phyloP scores from a whole-genome alignment of 2,888 invertebrate genomes.

The Acanthosoma haemorrhoidale region DNA sequence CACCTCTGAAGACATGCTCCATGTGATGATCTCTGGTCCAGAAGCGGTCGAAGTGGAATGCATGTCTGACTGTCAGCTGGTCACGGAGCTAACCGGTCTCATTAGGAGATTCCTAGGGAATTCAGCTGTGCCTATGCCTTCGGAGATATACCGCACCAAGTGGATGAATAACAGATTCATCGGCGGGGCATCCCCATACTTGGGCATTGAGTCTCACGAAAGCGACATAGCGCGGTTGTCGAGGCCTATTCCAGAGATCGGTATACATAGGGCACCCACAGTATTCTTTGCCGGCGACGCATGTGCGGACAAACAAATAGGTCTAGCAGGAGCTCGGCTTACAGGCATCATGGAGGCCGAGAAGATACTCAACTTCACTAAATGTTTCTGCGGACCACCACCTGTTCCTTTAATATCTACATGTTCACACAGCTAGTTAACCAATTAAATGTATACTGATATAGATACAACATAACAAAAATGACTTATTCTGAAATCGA shows the following conservation, averaged over 20 bases:
- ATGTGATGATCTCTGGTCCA: constrained; percentile 54
- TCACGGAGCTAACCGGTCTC: neutral
- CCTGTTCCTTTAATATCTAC: too few species aligned
- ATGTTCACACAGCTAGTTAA: too few species aligned
- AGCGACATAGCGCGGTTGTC: constrained; percentile 66
- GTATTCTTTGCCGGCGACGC: constrained; percentile 79
- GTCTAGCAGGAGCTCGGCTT: constrained; percentile 72
- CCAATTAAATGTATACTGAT: too few species aligned
- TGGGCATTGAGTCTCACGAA: constrained; percentile 44
- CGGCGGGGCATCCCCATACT: constrained; percentile 44
- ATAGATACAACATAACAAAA: too few species aligned
- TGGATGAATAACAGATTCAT: constrained; percentile 45
- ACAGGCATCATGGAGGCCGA: constrained; percentile 78
- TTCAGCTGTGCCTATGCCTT: constrained; percentile 39
- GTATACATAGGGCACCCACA: constrained; percentile 23
- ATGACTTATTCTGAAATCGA: too few species aligned
- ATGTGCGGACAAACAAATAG: constrained; percentile 67
- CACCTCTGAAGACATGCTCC: constrained; percentile 65
- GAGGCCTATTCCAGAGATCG: constrained; percentile 51
- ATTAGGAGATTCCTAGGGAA: constrained; percentile 33
- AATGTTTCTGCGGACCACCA: constrained; percentile 35
- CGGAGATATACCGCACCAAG: constrained; percentile 41
- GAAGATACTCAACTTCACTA: constrained; percentile 55
- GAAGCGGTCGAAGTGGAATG: constrained; percentile 33
- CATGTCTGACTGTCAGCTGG: constrained; percentile 3